phyloP scores from a whole-genome alignment of 2,797 vertebrate species.

The Melanotaenia boesemani region DNA sequence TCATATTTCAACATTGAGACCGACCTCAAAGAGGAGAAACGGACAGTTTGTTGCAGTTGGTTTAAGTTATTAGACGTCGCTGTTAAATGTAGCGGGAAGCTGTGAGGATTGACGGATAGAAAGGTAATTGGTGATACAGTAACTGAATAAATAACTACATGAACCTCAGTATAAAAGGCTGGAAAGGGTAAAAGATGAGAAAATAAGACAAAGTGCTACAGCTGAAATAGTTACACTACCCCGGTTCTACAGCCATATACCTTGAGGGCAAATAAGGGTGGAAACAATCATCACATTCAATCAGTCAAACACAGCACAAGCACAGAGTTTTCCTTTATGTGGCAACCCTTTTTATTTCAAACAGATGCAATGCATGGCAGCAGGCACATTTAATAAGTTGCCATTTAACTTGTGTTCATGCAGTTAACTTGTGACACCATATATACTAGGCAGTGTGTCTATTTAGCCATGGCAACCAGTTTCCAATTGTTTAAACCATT shows the following conservation, averaged over 20 bases:
- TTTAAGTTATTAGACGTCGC: slow-evolving; percentile 70
- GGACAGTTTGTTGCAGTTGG: slow-evolving; percentile 68
- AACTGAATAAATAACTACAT: slow-evolving; percentile 46
- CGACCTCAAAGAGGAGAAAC: slow-evolving; percentile 74
- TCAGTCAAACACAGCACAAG: slow-evolving; percentile 40
- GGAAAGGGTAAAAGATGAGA: slow-evolving; percentile 8
- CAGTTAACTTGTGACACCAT: slow-evolving; percentile 20
- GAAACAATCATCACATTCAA: slow-evolving; percentile 63
- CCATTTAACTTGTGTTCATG: slow-evolving; percentile 27
- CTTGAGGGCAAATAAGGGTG: slow-evolving; percentile 50
- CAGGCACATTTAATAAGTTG: slow-evolving; percentile 15
- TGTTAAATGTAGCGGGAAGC: slow-evolving; percentile 56
- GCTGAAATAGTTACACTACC: slow-evolving; percentile 37
- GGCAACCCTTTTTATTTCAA: slow-evolving; percentile 50
- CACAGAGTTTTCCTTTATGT: slow-evolving; percentile 46
- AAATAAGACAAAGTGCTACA: slow-evolving; percentile 18
- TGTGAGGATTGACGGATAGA: slow-evolving; percentile 51
- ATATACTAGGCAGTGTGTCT: slow-evolving; percentile 3
- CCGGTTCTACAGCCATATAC: slow-evolving; percentile 34
- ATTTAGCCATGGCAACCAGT: slow-evolving; percentile 33
- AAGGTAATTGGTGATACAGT: slow-evolving; percentile 47
- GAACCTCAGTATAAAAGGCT: neutral
- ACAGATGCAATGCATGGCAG: slow-evolving; percentile 44
- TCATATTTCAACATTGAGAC: slow-evolving; percentile 78
- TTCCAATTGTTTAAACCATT: slow-evolving; percentile 12